Percentiles rank a stretch among this genome's conserved stretches.
Conservation (phyloP, 2,797 vertebrate genomes). For the Eremophila alpestris region DNA sequence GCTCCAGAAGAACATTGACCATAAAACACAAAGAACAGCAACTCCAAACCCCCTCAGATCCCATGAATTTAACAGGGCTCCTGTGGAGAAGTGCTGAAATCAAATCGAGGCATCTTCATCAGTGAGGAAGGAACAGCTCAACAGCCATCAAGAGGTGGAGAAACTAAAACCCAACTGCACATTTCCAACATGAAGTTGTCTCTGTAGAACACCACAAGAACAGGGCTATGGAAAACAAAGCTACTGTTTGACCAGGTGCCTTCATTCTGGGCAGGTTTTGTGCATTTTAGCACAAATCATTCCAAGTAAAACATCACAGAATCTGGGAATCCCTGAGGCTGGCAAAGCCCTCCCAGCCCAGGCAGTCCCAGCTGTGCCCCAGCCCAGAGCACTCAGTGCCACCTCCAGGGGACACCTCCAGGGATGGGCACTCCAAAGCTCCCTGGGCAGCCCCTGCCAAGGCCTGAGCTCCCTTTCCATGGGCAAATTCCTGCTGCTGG, state of each 20-base stretch:
- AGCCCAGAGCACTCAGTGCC: background rate
- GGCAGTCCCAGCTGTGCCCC: fast-evolving
- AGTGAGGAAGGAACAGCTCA: background rate
- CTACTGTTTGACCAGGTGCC: background rate
- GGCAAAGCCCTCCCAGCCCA: background rate
- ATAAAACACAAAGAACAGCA: background rate
- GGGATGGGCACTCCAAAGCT: background rate
- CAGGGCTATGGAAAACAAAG: background rate
- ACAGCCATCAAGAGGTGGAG: background rate
- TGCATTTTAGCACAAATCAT: background rate
- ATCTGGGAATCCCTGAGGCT: background rate
- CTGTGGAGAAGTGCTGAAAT: background rate
- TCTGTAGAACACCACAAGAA: background rate
- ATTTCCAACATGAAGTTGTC: background rate
- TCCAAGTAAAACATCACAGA: background rate
- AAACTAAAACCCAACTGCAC: background rate
- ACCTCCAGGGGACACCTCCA: background rate
- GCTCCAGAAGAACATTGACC: background rate
- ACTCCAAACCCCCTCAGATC: background rate
- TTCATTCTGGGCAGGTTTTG: background rate
- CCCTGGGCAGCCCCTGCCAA: background rate
- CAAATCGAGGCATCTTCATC: background rate
- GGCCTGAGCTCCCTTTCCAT: background rate
- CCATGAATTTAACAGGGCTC: background rate
- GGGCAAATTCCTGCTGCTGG: background rate